Conservation (phyloP, 2,797 vertebrate species). For the Sebastiscus tertius region DNA sequence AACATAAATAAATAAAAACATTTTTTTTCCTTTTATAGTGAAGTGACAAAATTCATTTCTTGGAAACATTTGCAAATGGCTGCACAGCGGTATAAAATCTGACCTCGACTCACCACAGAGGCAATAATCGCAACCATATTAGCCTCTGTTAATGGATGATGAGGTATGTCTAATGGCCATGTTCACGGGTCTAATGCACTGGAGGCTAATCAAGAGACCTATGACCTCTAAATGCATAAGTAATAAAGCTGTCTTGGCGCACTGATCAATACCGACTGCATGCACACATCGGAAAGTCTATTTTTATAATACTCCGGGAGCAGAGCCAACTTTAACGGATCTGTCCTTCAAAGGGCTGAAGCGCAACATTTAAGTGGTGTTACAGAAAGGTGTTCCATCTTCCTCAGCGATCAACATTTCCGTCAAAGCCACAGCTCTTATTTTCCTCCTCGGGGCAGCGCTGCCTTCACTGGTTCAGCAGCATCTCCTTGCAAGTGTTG, state of each 20-base stretch:
- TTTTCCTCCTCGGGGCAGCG: slow-evolving; percentile 21
- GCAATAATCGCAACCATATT: slow-evolving; percentile 33
- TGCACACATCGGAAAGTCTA: background rate
- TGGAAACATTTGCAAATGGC: background rate
- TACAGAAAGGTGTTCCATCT: slow-evolving; percentile 15
- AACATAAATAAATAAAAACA: background rate
- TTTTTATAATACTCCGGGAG: slow-evolving; percentile 1
- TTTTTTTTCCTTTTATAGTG: background rate
- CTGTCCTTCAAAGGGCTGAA: slow-evolving; percentile 1
- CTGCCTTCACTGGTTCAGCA: slow-evolving; percentile 30
- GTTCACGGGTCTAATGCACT: slow-evolving; percentile 49
- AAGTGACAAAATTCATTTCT: background rate
- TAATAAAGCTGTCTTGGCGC: slow-evolving; percentile 39
- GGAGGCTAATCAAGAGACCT: slow-evolving; percentile 50
- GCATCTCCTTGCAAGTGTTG: slow-evolving; percentile 29
- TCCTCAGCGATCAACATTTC: slow-evolving; percentile 24
- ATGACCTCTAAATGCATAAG: slow-evolving; percentile 48
- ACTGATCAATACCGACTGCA: slow-evolving; percentile 52
- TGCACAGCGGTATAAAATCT: background rate
- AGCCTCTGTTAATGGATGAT: slow-evolving; percentile 36
- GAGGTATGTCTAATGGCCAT: slow-evolving; percentile 53
- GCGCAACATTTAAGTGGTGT: slow-evolving; percentile 1
- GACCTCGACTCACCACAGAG: slow-evolving; percentile 16
- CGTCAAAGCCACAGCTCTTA: slow-evolving; percentile 23
- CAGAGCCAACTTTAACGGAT: background rate